Percentiles rank a stretch among this genome's conserved stretches.
phyloP scores from a whole-genome alignment of 2,888 invertebrate species.

The Baccha elongata region DNA sequence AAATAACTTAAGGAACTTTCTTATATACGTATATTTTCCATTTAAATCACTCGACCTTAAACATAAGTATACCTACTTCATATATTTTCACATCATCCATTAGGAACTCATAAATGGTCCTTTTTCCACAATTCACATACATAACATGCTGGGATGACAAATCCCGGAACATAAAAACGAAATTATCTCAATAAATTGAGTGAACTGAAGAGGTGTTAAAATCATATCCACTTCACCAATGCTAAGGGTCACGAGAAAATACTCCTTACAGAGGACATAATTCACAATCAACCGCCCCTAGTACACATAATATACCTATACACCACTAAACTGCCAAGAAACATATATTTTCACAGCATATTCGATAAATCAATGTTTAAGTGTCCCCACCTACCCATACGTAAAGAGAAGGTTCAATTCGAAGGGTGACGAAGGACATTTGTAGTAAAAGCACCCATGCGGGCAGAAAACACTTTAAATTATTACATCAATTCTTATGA shows the following conservation, averaged over 20 bases:
- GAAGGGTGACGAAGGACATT: constrained; percentile 35
- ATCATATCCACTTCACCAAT: constrained; percentile 56
- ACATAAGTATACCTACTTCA: not conserved
- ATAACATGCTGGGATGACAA: constrained; percentile 32
- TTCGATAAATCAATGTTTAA: constrained; percentile 69
- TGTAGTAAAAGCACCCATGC: constrained; percentile 52
- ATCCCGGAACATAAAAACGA: constrained; percentile 27
- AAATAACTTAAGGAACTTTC: not conserved
- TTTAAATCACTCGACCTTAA: not conserved
- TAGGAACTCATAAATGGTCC: constrained; percentile 22
- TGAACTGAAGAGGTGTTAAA: constrained; percentile 58
- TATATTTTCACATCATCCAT: constrained; percentile 8
- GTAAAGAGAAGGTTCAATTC: not conserved
- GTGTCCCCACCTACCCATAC: constrained; percentile 54
- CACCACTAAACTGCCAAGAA: constrained; percentile 52
- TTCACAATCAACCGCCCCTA: constrained; percentile 68
- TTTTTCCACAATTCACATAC: constrained; percentile 21
- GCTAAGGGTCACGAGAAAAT: constrained; percentile 35
- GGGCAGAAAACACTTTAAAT: constrained; percentile 71
- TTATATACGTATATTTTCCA: not conserved
- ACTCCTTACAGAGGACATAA: constrained; percentile 54
- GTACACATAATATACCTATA: constrained; percentile 34
- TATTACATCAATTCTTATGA: constrained; percentile 74
- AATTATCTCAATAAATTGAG: constrained; percentile 59
- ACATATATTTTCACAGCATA: constrained; percentile 63